Percentiles rank a stretch among this genome's conserved stretches.
Evolutionary conservation across 2,113 vertebrate genomes (phyloP).

Genomic region (Macrotis lagotis): DNA sequence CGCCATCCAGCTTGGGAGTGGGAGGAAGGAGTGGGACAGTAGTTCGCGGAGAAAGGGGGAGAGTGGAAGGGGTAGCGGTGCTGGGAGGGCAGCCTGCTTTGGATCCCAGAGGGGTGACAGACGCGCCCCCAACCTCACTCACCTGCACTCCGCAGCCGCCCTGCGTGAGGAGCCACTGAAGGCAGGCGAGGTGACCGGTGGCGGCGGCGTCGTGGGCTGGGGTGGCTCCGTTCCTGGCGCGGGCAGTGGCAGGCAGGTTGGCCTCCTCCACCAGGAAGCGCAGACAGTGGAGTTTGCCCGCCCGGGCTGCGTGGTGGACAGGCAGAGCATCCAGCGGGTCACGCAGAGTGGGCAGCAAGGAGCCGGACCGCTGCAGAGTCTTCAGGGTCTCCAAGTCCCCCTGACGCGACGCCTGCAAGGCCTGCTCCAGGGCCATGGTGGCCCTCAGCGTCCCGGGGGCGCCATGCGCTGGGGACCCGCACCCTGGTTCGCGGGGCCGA

Average conservation of each 20-base stretch:
- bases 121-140: conserved; percentile 78
- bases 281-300: conserved; percentile 89
- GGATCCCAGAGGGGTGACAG: not conserved
- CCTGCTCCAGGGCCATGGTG: conserved; percentile 87
- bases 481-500: fast-evolving
- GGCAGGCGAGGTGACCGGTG: conserved; percentile 93
- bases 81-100: not conserved
- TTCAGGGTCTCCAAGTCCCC: conserved; percentile 90
- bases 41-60: not conserved
- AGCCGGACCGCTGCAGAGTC: conserved; percentile 82
- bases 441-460: conserved; percentile 38
- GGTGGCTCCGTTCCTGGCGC: conserved; percentile 93
- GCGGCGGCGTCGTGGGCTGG: conserved; percentile 96
- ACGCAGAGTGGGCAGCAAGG: conserved; percentile 82
- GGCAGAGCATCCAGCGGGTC: conserved; percentile 91
- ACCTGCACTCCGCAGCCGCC: conserved; percentile 92
- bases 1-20: not conserved
- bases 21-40: too few relatives aligned
- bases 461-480: not conserved
- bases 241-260: conserved; percentile 82
- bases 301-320: conserved; percentile 93
- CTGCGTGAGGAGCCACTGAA: conserved; percentile 94
- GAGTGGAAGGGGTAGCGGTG: not conserved
- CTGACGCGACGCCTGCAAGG: conserved; percentile 89
- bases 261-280: conserved; percentile 93